Evolutionary conservation across 2,113 vertebrate species (phyloP), one percentile per base, ranked within the genome.

Genomic region (Apodemus speciosus): DNA sequence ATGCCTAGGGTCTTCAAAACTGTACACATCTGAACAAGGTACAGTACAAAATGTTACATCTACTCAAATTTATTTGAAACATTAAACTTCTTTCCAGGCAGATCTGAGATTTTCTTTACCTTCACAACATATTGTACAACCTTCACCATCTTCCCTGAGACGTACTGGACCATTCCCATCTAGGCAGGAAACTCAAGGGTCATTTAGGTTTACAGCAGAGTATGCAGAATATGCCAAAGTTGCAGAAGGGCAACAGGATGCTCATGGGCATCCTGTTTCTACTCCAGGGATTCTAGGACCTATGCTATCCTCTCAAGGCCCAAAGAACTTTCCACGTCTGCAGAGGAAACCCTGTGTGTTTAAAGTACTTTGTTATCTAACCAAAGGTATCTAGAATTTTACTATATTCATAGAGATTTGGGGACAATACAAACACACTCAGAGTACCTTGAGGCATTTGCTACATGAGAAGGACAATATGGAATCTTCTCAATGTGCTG

Each of bases 191-290:
- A 4, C 1, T 20, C 49, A 53, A 35, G 46, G 4, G 30, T 35
- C 4, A 4, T 35, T 20, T 10, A 30, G 3, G 6, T 20, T 25
- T 77, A 49, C 6, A 51, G 0, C 30, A 51, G 6, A 0, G 0
- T 2, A 77, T 51, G 2, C 6, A 77, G 46, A 35, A 51, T 15
- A 77, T 21, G 7, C 56, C 21, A 20, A 5, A 21, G 6, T 56
- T 51, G 2, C 30, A 51, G 9, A 3, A 4, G 14, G 6, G n/a
- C n/a, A n/a, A n/a, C n/a, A n/a, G n/a, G n/a, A n/a, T 77, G 14
- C 46, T 76, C 43, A 76, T 23, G 43, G 40, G 27, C 43, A 49
- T 49, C 27, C 7, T 76, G 1, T 30, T 25, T 8, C 11, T 49
- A 11, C 27, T 76, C 11, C 46, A 51, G 6, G 3, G 75, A 9